Evolutionary conservation across 2,113 vertebrate genomes (phyloP), one percentile per base, ranked within the genome.

Genomic region (Muntiacus reevesi): DNA sequence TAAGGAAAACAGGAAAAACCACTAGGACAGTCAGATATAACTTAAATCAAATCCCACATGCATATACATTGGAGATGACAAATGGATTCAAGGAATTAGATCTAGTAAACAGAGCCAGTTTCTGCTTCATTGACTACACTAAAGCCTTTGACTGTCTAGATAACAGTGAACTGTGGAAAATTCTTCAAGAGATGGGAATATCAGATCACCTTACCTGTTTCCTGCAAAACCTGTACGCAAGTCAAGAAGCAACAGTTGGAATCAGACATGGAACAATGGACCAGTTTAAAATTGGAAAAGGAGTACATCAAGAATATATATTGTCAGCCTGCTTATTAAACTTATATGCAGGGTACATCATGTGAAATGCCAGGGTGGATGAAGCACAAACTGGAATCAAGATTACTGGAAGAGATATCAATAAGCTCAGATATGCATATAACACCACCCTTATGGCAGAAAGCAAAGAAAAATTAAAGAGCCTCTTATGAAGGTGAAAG

Each of bases 261-360:
- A 11, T 0, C 17, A 36, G n/a, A 71, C 64, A 23, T 36, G n/a
- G n/a, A 40, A 71, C 67, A 71, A 71, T 0, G 0, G n/a, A 71
- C 67, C 12, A 36, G 19, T 40, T 71, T 19, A 71, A 71, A 36
- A 23, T 71, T 23, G 67, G n/a, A 36, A 71, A 71, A 71, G 19
- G 9, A 71, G 64, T 71, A 36, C 17, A 71, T 11, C 64, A 36
- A 36, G 17, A 4, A 36, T 23, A 19, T 71, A 71, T 71, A 36
- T 71, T 21, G 9, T 71, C 64, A 36, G 9, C 64, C 19, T 71
- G 9, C 9, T 21, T 71, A 71, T 71, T 21, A 36, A 71, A 71
- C 36, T 71, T 71, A 36, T 36, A 36, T 21, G 64, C n/a, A 21
- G 17, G 8, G 64, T 67, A 19, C 64, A 67, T 67, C n/a, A 67